Evolutionary conservation across 2,888 invertebrate genomes (phyloP), one percentile per base, ranked within the genome.

Genomic region (Panopea generosa): DNA sequence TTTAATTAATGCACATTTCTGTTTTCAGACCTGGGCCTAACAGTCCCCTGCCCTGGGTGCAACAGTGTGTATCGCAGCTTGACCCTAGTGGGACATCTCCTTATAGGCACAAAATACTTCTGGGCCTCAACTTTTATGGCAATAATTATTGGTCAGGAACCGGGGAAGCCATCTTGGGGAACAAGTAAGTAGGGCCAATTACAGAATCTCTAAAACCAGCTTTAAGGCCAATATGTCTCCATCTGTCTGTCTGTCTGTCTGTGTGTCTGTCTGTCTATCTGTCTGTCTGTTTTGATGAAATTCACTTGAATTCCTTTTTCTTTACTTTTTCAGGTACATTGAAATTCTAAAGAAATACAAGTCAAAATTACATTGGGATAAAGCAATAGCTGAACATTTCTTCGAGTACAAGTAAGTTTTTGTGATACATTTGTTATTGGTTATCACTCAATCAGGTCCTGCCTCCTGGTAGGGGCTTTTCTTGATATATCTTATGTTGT

Each of bases 51-150:
- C 93, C 95, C 79, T 98, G 98, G 98, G 94, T 97, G 67, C 94
- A 94, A 82, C 93, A 95, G 57, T 96, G 97, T 88, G 94, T 98
- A 4, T 95, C 96, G 88, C 94, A 94, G 66, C 93, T 98, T 66
- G 95, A 95, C 18, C 96, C 96, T 4, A 84, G 90, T 24, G 93
- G 94, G 68, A 62, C 80, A 7, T 83, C 87, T 0, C 76, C 79
- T 2, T 95, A 95, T 87, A 94, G 96, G 49, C 93, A 94, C 3
- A 97, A 98, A 93, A 96, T 98, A 75, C 94, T 98, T 16, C 93
- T 97, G 82, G 98, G 98, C 0, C 92, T 98, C 6, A 99, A 98
- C 92, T 97, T 98, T 93, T 99, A 98, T 93, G 98, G 98, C 1
- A 96, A 97, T 91, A 96, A 96, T 83, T 98, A 96, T 87, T 96